Evolutionary conservation across 2,888 invertebrate species (phyloP).

Genomic region (Hyalella azteca): DNA sequence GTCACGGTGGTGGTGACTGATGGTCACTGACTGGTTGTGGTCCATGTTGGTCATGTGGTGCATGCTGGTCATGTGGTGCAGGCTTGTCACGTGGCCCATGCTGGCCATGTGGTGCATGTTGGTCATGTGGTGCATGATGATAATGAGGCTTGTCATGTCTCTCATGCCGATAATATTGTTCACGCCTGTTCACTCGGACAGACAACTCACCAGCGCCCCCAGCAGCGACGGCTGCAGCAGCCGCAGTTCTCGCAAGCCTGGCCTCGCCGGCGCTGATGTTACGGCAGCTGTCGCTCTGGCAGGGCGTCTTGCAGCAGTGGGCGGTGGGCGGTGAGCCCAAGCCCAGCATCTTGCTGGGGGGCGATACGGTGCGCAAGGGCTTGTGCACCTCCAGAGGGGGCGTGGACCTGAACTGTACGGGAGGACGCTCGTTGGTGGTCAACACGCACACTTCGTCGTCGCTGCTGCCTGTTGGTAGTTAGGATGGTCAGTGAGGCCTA

Average conservation of each 20-base stretch:
- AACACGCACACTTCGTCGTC: slow-evolving; percentile 55
- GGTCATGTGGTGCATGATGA: too few relatives aligned
- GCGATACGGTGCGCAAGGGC: slow-evolving; percentile 69
- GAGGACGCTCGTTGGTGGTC: slow-evolving; percentile 64
- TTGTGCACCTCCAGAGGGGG: slow-evolving; percentile 89
- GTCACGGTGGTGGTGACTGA: too few relatives aligned
- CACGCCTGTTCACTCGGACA: too few relatives aligned
- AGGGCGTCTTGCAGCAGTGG: slow-evolving; percentile 64
- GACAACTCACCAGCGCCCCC: not conserved
- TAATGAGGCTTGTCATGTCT: too few relatives aligned
- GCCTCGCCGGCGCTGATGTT: slow-evolving; percentile 25
- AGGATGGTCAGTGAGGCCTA: too few relatives aligned
- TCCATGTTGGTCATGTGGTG: too few relatives aligned
- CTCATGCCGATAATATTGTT: too few relatives aligned
- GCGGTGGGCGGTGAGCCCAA: slow-evolving; percentile 62
- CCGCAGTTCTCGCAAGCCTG: not conserved
- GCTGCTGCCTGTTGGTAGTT: slow-evolving; percentile 58
- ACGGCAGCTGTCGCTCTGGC: slow-evolving; percentile 54
- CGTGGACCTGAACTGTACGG: slow-evolving; percentile 88
- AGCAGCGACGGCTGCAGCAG: slow-evolving; percentile 21
- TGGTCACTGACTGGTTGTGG: not conserved
- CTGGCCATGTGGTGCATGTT: too few relatives aligned
- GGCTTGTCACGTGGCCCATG: too few relatives aligned
- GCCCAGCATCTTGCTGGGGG: slow-evolving; percentile 65
- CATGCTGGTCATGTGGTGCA: too few relatives aligned